Conservation (phyloP, 2,888 invertebrate species). For the Acleris cristana region DNA sequence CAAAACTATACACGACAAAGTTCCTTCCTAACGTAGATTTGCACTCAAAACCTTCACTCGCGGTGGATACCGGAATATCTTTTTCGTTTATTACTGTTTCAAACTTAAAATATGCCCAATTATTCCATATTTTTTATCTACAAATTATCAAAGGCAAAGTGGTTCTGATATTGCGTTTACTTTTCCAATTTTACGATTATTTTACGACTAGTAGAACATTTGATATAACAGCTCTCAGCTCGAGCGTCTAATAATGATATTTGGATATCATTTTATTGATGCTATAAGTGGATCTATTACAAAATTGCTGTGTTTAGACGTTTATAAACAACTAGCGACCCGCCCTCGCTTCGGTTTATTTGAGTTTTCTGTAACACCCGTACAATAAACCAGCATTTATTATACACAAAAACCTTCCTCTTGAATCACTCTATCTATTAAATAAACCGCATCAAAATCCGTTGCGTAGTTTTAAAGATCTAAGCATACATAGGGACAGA, state of each 20-base stretch:
- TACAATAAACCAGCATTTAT: too few relatives aligned
- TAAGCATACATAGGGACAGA: too few relatives aligned
- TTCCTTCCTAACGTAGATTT: too few relatives aligned
- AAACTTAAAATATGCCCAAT: not conserved
- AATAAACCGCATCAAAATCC: too few relatives aligned
- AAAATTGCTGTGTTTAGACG: not conserved
- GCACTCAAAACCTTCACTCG: not conserved
- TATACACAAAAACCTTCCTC: too few relatives aligned
- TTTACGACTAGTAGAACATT: constrained; percentile 15
- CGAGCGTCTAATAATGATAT: constrained; percentile 7
- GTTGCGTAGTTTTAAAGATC: too few relatives aligned
- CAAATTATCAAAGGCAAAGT: constrained; percentile 4
- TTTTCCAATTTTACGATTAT: constrained; percentile 13
- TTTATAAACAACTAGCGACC: too few relatives aligned
- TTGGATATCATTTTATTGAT: constrained; percentile 9
- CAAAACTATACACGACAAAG: not conserved
- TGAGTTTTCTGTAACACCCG: too few relatives aligned
- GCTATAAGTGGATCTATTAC: constrained; percentile 2
- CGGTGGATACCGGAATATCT: not conserved
- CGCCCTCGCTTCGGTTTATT: too few relatives aligned
- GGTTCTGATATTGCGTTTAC: constrained; percentile 2
- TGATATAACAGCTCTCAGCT: not conserved
- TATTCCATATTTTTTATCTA: not conserved
- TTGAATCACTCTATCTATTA: too few relatives aligned
- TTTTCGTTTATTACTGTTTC: not conserved